A percentile compares a stretch with the other conserved stretches of the same genome.
phyloP scores from a whole-genome alignment of 2,113 vertebrate species.

The Aepyceros melampus region DNA sequence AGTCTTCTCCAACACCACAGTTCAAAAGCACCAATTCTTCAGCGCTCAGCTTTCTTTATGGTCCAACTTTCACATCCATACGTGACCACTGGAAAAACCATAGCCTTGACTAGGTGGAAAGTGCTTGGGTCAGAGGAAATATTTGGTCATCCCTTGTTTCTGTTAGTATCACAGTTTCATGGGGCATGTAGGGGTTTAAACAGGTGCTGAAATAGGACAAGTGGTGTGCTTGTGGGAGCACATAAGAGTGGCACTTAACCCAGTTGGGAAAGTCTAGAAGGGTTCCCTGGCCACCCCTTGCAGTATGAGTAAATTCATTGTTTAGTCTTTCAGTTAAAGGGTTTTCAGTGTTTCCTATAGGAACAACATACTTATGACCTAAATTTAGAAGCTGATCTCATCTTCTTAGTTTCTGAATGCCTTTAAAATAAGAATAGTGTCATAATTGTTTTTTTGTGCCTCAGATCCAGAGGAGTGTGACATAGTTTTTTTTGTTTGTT shows the following conservation, averaged over 20 bases:
- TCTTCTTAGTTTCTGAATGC: background rate
- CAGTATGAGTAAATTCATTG: background rate
- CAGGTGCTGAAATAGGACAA: background rate
- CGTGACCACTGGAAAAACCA: background rate
- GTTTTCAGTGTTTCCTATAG: background rate
- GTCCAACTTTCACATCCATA: background rate
- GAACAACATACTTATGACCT: background rate
- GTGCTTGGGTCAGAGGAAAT: background rate
- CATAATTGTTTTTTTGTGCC: background rate
- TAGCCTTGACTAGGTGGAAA: background rate
- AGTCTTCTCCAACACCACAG: background rate
- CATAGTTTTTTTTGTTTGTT: background rate
- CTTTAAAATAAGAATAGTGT: background rate
- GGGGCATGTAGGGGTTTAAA: background rate
- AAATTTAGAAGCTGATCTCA: conserved; percentile 5
- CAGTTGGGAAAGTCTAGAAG: background rate
- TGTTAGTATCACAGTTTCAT: background rate
- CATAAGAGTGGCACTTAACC: background rate
- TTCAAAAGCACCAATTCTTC: background rate
- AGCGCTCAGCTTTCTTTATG: background rate
- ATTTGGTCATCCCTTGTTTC: background rate
- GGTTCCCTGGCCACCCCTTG: background rate
- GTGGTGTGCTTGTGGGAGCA: background rate
- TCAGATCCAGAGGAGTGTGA: background rate
- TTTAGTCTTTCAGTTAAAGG: background rate